phyloP scores from a whole-genome alignment of 2,113 vertebrate species.

The Trichechus manatus region DNA sequence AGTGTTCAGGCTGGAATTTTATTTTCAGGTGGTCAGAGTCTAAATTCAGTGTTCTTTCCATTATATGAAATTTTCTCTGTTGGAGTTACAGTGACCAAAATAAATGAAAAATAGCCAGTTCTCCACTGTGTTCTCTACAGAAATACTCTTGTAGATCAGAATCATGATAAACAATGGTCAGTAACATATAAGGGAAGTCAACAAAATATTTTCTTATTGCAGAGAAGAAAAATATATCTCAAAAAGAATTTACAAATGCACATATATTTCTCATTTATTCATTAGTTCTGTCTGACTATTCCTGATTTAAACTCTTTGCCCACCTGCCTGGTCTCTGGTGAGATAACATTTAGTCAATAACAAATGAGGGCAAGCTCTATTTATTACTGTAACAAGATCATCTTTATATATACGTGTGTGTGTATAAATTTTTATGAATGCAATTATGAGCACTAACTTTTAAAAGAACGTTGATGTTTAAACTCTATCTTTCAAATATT shows the following conservation, averaged over 20 bases:
- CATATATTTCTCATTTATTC: neutral
- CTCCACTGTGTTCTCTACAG: neutral
- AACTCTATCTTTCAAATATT: slow-evolving; percentile 68
- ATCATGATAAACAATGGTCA: neutral
- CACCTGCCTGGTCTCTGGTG: neutral
- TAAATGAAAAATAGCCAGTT: neutral
- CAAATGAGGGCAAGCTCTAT: neutral
- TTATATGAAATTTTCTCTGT: neutral
- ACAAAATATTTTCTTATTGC: neutral
- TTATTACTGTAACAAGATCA: neutral
- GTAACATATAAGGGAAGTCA: neutral
- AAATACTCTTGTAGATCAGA: neutral
- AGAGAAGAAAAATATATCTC: neutral
- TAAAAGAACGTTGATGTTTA: slow-evolving; percentile 67
- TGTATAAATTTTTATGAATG: neutral
- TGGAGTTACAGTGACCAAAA: neutral
- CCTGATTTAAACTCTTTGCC: neutral
- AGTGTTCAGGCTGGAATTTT: neutral
- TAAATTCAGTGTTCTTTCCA: neutral
- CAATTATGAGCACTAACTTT: neutral
- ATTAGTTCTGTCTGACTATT: neutral
- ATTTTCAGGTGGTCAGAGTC: neutral
- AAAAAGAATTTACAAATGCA: neutral
- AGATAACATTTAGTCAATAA: neutral
- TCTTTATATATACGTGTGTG: neutral